Evolutionary conservation across 2,113 vertebrate species (phyloP).

Genomic region (Psammodynastes pulverulentus): DNA sequence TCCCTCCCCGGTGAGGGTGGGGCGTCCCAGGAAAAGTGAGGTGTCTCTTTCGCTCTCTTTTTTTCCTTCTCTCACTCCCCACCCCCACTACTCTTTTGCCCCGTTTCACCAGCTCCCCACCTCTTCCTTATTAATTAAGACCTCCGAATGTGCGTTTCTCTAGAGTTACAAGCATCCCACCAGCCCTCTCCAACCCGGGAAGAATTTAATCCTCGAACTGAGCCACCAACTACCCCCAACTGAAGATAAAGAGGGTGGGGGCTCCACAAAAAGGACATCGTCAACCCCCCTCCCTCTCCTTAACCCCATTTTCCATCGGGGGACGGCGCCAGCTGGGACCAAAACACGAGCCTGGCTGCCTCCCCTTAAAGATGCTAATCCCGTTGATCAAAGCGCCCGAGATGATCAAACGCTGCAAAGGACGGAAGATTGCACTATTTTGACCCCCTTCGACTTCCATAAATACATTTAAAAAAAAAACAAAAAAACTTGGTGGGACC

Average conservation of each 20-base stretch:
- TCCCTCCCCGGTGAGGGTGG: background rate
- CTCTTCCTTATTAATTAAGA: background rate
- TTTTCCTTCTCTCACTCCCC: background rate
- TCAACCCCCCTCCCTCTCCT: no score
- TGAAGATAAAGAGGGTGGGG: background rate
- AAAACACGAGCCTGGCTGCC: background rate
- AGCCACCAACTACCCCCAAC: background rate
- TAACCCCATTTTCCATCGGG: background rate
- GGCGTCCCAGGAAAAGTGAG: conserved; percentile 6
- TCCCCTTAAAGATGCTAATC: background rate
- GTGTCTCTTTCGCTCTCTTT: background rate
- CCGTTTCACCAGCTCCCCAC: background rate
- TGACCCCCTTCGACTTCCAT: background rate
- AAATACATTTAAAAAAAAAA: background rate
- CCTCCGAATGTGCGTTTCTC: background rate
- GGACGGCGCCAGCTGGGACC: background rate
- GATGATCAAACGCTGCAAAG: background rate
- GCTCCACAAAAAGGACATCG: background rate
- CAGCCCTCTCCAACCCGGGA: background rate
- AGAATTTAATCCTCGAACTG: background rate
- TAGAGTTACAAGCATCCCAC: conserved; percentile 5
- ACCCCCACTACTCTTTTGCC: background rate
- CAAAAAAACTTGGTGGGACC: conserved; percentile 9
- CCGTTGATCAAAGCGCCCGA: background rate
- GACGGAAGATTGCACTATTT: background rate